Base-by-base conservation (phyloP, 1,140 invertebrate genomes). In the Neuroterus valhalla region DNA sequence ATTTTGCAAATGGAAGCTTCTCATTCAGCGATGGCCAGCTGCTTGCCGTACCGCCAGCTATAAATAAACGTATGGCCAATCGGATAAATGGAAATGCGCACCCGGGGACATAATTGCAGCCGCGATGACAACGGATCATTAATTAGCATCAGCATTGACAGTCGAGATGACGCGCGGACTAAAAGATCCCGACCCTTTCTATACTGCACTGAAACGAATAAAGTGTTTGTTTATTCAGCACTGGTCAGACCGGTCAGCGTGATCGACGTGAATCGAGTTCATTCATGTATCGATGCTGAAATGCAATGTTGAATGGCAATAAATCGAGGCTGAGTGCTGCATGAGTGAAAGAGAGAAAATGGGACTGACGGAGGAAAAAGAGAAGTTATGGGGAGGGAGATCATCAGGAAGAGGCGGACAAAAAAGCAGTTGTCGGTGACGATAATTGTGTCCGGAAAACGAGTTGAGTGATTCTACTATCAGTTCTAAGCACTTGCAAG, bases 211-310 rank as follows among this genome's bases (percentile, higher is more conserved):
- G 44, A 43, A 69, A 66, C 23, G 72, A 74, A 81, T 82, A 75
- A 79, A 82, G 75, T 81, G 78, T 81, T 82, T 82, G 81, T 81
- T 82, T 81, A 82, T 78, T 70, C 70, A 48, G n/a, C 46, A 62
- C 15, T 62, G 55, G 26, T 62, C 55, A 62, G 68, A 46, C 73
- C 66, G 69, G 68, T 75, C 68, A 69, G 80, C 71, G 77, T 75
- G 78, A 82, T 82, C 81, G 81, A 82, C 81, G 76, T 82, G 76
- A 82, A 82, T 80, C 80, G 78, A 80, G 78, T 80, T 82, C 81
- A 82, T 82, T 82, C 81, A 82, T 82, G 62, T 71, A 70, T 66
- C 66, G 75, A 77, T 71, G 66, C n/a, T 55, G 23, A 48, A 45
- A 42, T 14, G n/a, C 8, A 52, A 52, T 14, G n/a, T 11, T 21